Conservation (phyloP, 2,888 invertebrate species). For the Dryadula phaetusa region DNA sequence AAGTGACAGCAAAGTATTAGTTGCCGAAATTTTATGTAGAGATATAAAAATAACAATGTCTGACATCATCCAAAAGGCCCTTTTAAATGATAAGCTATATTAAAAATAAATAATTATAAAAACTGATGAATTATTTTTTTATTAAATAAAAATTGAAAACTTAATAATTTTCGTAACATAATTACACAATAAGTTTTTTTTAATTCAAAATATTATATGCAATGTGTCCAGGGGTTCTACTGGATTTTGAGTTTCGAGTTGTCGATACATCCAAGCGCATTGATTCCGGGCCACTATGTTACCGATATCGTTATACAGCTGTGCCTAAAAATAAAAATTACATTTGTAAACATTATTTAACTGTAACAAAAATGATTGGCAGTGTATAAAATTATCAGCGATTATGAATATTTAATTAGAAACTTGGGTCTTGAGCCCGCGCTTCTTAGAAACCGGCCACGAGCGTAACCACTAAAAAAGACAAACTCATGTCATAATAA, state of each 20-base stretch:
- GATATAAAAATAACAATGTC: conserved; percentile 84
- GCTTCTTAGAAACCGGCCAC: neutral
- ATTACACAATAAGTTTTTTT: neutral
- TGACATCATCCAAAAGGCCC: conserved; percentile 86
- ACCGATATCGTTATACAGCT: conserved; percentile 90
- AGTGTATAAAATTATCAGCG: too few species aligned
- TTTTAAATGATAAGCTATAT: conserved; percentile 87
- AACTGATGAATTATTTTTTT: neutral
- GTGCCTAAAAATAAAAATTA: conserved; percentile 81
- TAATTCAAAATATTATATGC: conserved; percentile 79
- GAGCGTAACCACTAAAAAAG: too few species aligned
- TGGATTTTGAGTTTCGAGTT: conserved; percentile 89
- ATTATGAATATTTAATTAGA: too few species aligned
- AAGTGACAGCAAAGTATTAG: conserved; percentile 74
- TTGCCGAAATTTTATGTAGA: conserved; percentile 78
- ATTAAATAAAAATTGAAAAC: neutral
- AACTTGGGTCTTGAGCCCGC: neutral
- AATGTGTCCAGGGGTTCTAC: conserved; percentile 83
- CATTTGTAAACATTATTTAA: neutral
- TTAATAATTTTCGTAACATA: neutral
- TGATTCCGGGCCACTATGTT: conserved; percentile 90
- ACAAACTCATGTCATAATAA: too few species aligned
- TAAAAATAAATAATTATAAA: conserved; percentile 58
- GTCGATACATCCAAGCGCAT: conserved; percentile 91
- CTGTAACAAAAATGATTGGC: too few species aligned